Evolutionary conservation across 2,888 invertebrate genomes (phyloP), one percentile per base, ranked within the genome.

Genomic region (Scaptomyza parva): DNA sequence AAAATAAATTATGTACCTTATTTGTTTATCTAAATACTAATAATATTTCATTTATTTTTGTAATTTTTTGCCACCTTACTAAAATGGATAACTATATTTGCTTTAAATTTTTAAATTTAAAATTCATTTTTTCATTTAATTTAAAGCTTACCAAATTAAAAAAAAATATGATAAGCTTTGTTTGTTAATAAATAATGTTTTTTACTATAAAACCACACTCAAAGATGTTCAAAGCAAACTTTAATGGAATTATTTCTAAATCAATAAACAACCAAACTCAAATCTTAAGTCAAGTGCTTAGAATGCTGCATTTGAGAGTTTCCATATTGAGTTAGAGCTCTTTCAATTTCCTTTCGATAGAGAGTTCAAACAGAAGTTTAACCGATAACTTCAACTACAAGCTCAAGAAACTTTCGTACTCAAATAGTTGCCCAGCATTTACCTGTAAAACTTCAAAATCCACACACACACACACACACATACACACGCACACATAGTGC

Each of bases 371-470:
- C 26, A 12, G 41, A 3, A 71, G 40, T 65, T 71, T 76, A 76
- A 71, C 64, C 72, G 72, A 76, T 65, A 73, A 71, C 72, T 71
- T 76, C 52, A 65, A 57, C 65, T 71, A 40, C 53, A 48, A 65
- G 51, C 35, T 48, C 17, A 28, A 26, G 39, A 76, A 73, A 84
- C 58, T 80, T 86, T 67, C 75, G 62, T 61, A 64, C 67, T 81
- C 58, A 81, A 81, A 80, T 84, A 86, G 80, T 83, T 84, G 76
- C 50, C 33, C 39, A 47, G 55, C 48, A 65, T 58, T 71, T 73
- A 71, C 72, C 66, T 71, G 54, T 28, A 33, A 67, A 72, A 73
- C 78, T 77, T 84, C 51, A 66, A 52, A 50, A 43, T 50, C 43
- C 17, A 17, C 41, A 47, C 30, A 26, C 50, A 47, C 62, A 59